phyloP scores from a whole-genome alignment of 2,113 vertebrate genomes.

The Syrrhaptes paradoxus region DNA sequence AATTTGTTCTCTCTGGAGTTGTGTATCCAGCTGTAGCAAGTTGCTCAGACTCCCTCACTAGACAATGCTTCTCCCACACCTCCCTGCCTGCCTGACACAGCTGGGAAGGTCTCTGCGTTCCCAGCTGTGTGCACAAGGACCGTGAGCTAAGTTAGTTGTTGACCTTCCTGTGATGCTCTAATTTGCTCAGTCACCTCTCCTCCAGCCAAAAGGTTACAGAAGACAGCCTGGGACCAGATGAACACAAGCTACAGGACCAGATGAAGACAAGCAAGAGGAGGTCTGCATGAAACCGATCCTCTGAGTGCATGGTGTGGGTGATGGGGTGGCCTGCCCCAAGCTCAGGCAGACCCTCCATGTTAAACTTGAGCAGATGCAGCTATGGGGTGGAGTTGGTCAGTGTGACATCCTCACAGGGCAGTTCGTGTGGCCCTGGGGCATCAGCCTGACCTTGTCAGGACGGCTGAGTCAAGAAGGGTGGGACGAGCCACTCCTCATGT shows the following conservation, averaged over 20 bases:
- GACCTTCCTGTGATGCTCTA: no score
- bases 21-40: not conserved
- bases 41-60: not conserved
- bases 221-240: not conserved
- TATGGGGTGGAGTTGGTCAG: not conserved
- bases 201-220: no score
- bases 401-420: not conserved
- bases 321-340: not conserved
- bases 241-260: not conserved
- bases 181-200: no score
- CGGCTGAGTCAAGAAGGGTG: not conserved
- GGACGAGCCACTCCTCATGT: not conserved
- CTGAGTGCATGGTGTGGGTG: rapidly evolving
- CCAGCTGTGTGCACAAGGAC: no score
- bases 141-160: no score
- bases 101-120: no score
- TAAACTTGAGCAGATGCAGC: not conserved
- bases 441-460: not conserved
- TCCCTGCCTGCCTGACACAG: no score
- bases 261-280: not conserved
- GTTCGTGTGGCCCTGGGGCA: rapidly evolving
- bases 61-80: not conserved
- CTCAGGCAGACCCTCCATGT: not conserved
- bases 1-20: not conserved
- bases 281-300: not conserved